Percentiles rank a stretch among this genome's conserved stretches.
phyloP scores from a whole-genome alignment of 35 echinoderm and acorn worm genomes.

The Apostichopus californicus region DNA sequence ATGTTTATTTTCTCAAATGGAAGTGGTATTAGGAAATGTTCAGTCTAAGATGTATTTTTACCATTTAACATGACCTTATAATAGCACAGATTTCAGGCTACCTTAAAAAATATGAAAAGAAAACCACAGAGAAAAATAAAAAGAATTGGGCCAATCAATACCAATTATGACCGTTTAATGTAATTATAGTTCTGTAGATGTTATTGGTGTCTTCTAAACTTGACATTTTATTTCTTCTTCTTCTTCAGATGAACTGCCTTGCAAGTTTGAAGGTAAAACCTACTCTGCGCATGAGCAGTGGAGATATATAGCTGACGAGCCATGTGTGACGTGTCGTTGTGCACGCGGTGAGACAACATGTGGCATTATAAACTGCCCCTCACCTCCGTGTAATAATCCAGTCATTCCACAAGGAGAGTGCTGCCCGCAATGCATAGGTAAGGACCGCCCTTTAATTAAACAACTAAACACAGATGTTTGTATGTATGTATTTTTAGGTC shows the following conservation, averaged over 20 bases:
- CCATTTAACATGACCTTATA: too few species aligned
- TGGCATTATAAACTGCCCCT: background rate
- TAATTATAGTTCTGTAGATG: background rate
- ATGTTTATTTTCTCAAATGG: too few species aligned
- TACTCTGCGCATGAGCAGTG: conserved; percentile 2
- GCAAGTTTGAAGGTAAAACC: conserved; percentile 36
- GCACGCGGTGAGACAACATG: conserved; percentile 15
- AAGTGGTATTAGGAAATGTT: too few species aligned
- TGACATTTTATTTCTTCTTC: background rate
- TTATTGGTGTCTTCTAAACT: background rate
- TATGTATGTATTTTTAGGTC: background rate
- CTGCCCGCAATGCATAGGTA: conserved; percentile 35
- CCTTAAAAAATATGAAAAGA: too few species aligned
- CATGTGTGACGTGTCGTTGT: conserved; percentile 17
- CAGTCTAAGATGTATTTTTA: too few species aligned
- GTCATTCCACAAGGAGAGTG: conserved; percentile 15
- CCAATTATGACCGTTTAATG: too few species aligned
- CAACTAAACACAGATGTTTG: background rate
- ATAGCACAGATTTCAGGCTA: too few species aligned
- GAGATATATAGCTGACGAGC: conserved; percentile 3
- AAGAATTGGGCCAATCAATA: too few species aligned
- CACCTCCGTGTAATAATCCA: background rate
- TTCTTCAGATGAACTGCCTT: conserved; percentile 24
- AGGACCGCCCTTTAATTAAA: background rate
- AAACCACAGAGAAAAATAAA: too few species aligned